Conservation (phyloP, 2,113 vertebrate genomes). For the Myodes glareolus region DNA sequence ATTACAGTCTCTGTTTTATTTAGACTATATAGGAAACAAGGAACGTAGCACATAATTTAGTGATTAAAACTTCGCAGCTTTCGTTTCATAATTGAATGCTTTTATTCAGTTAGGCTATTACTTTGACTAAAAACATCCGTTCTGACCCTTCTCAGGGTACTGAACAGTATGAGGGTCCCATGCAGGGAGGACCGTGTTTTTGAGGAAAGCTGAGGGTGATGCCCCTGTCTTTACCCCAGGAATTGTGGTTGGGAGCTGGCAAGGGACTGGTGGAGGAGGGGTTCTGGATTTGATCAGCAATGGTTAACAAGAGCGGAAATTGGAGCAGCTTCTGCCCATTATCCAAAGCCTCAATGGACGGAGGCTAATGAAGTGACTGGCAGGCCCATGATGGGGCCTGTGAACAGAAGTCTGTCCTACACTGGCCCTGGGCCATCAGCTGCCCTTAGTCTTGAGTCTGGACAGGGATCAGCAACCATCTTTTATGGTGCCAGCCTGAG, state of each 20-base stretch:
- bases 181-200: slow-evolving; percentile 87
- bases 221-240: slow-evolving; percentile 73
- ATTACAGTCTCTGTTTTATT: slow-evolving; percentile 62
- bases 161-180: slow-evolving; percentile 93
- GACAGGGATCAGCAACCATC: not conserved
- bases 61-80: slow-evolving; percentile 74
- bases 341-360: not conserved
- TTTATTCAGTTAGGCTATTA: slow-evolving; percentile 66
- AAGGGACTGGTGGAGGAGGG: not conserved
- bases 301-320: not conserved
- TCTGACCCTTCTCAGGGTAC: slow-evolving; percentile 87
- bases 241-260: not conserved
- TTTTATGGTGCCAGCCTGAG: not conserved
- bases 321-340: not conserved
- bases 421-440: not conserved
- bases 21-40: slow-evolving; percentile 59
- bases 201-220: slow-evolving; percentile 90
- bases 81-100: slow-evolving; percentile 73
- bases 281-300: not conserved
- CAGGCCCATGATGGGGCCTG: no score
- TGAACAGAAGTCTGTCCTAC: not conserved
- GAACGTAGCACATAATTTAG: slow-evolving; percentile 71
- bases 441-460: not conserved
- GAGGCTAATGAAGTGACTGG: not conserved
- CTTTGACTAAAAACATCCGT: slow-evolving; percentile 69